Conservation (phyloP, 1,140 invertebrate genomes). For the Drosophila nikananu region DNA sequence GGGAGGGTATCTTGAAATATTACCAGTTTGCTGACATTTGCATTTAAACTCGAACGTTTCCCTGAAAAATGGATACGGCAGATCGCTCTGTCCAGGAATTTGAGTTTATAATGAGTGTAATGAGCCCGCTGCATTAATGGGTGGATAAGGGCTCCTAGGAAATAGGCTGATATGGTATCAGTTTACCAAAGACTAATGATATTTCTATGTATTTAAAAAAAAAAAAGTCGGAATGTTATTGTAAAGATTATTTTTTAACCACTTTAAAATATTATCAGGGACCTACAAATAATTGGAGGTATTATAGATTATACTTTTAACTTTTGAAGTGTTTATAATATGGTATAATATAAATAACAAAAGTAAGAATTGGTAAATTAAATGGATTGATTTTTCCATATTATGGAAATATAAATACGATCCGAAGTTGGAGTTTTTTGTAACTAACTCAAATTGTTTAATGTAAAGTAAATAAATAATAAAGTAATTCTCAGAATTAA, state of each 20-base stretch:
- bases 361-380: neutral
- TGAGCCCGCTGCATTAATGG: neutral
- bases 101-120: slow-evolving; percentile 6
- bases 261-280: too few relatives aligned
- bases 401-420: too few relatives aligned
- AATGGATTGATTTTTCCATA: neutral
- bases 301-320: too few relatives aligned
- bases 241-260: too few relatives aligned
- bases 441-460: too few relatives aligned
- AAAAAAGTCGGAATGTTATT: too few relatives aligned
- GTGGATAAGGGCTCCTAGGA: neutral
- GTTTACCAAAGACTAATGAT: neutral
- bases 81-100: slow-evolving; percentile 15
- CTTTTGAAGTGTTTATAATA: too few relatives aligned
- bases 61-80: slow-evolving; percentile 7
- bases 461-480: too few relatives aligned
- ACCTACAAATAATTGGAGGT: too few relatives aligned
- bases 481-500: neutral
- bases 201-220: neutral
- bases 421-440: too few relatives aligned
- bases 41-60: slow-evolving; percentile 7
- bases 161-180: neutral
- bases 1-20: slow-evolving; percentile 17
- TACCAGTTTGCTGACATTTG: slow-evolving; percentile 39
- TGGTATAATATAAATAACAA: neutral